Conservation (phyloP, 2,113 vertebrate genomes). For the Antechinus flavipes region DNA sequence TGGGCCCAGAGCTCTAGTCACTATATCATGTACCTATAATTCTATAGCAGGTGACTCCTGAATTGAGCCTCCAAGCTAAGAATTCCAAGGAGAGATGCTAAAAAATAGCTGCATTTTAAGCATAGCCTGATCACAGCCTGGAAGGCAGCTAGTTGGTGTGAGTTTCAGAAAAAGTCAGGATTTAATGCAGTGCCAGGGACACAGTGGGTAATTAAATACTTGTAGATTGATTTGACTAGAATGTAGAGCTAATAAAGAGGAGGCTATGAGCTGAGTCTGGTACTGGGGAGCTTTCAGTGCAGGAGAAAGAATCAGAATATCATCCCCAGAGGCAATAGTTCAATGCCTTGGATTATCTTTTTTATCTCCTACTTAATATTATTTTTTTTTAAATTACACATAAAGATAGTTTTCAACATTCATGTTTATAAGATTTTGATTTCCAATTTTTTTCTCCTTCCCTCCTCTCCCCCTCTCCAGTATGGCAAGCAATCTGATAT, state of each 20-base stretch:
- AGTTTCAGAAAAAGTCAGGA: background rate
- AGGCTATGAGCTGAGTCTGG: background rate
- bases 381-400: too few species aligned
- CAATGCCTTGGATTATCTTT: background rate
- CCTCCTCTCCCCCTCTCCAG: too few species aligned
- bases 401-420: too few species aligned
- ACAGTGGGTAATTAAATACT: background rate
- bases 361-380: too few species aligned
- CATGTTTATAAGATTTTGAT: too few species aligned
- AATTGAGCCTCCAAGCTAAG: background rate
- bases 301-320: background rate
- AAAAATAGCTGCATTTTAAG: background rate
- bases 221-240: background rate
- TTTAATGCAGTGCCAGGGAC: background rate
- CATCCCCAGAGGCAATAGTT: background rate
- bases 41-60: background rate
- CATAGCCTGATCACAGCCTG: too few species aligned
- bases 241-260: background rate
- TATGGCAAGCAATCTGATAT: too few species aligned
- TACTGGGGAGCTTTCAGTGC: background rate
- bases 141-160: background rate
- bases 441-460: too few species aligned
- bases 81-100: background rate
- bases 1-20: background rate
- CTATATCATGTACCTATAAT: background rate